These are phyloP conservation scores for Phocides pigmalion DNA, from an alignment of 1,140 invertebrate species.

Conservation along the genomic window DNA sequence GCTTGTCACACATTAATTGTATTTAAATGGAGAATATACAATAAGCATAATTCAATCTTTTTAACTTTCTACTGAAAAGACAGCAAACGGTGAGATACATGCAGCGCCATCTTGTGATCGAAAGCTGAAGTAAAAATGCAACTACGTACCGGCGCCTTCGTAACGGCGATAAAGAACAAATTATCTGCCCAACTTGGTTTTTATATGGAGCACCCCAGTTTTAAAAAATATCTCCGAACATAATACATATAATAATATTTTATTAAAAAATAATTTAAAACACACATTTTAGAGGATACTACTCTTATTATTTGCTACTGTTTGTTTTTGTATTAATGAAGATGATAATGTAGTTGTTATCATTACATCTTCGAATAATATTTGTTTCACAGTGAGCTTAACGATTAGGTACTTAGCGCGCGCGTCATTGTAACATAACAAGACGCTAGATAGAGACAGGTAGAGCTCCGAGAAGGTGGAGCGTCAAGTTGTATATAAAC, in stretches of 20 bases:
- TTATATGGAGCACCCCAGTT: too few species aligned
- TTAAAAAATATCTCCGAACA: too few species aligned
- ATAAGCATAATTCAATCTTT: too few species aligned
- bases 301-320: background rate
- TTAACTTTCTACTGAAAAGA: too few species aligned
- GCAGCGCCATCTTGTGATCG: slow-evolving; percentile 67
- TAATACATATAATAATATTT: too few species aligned
- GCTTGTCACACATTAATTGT: too few species aligned
- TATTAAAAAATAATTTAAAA: too few species aligned
- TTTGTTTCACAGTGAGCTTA: slow-evolving; percentile 5
- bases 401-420: slow-evolving; percentile 9
- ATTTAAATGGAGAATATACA: too few species aligned
- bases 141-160: background rate
- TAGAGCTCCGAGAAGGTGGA: slow-evolving; percentile 64
- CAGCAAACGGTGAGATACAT: slow-evolving; percentile 33
- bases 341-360: background rate
- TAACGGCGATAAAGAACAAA: background rate
- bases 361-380: background rate
- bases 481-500: slow-evolving; percentile 56
- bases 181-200: background rate
- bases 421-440: slow-evolving; percentile 14
- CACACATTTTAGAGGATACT: too few species aligned
- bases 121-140: slow-evolving; percentile 58
- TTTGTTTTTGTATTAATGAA: background rate
- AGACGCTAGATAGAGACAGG: slow-evolving; percentile 67